Evolutionary conservation across 2,888 invertebrate species (phyloP).

Genomic region (Drosophila rubida): DNA sequence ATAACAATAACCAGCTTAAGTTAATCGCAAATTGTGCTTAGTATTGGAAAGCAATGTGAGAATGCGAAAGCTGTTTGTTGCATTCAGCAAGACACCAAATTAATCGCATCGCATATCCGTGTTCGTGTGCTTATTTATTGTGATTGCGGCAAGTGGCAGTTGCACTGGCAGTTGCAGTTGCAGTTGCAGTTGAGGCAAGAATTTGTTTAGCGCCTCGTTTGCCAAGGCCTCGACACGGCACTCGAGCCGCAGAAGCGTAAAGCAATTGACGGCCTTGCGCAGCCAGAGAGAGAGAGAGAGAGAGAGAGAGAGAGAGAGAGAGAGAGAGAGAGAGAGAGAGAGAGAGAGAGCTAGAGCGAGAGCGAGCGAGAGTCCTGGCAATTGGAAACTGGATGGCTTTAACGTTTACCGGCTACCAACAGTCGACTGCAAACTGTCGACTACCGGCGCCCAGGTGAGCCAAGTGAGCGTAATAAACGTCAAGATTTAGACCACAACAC

Average conservation of each 20-base stretch:
- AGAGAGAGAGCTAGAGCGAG: not conserved
- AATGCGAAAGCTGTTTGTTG: slow-evolving; percentile 24
- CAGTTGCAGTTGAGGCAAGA: slow-evolving; percentile 31
- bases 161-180: slow-evolving; percentile 3
- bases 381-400: slow-evolving; percentile 8
- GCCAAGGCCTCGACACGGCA: slow-evolving; percentile 56
- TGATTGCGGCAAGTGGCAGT: slow-evolving; percentile 18
- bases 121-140: slow-evolving; percentile 37
- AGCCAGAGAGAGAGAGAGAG: not conserved
- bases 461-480: slow-evolving; percentile 74
- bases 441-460: slow-evolving; percentile 34
- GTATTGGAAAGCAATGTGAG: too few species aligned
- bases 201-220: slow-evolving; percentile 54
- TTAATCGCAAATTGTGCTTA: too few species aligned
- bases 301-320: not conserved
- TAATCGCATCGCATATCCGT: slow-evolving; percentile 30
- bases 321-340: not conserved
- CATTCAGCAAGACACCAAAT: slow-evolving; percentile 26
- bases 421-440: not conserved
- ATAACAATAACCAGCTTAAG: too few species aligned
- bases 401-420: slow-evolving; percentile 21
- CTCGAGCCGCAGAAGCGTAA: slow-evolving; percentile 63
- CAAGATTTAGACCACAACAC: slow-evolving; percentile 62
- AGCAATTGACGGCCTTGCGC: slow-evolving; percentile 54
- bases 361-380: not conserved